Evolutionary conservation across 2,888 invertebrate species (phyloP), one percentile per base, ranked within the genome.

Genomic region (Thymelicus lineola): DNA sequence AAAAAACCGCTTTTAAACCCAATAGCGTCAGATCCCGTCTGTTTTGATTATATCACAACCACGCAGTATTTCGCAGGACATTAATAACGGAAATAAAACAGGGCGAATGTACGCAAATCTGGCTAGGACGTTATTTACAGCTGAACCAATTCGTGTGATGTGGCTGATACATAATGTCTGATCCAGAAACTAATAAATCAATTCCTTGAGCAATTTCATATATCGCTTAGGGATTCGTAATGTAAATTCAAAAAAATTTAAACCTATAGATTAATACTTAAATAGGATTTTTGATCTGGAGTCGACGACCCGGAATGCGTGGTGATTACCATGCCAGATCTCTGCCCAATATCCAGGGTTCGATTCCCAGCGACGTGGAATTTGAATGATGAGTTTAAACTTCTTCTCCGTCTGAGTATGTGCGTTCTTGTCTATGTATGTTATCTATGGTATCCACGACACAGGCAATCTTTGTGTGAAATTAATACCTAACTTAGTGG

Each of bases 71-170:
- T 20, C 55, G n/a, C 61, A 45, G 61, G 67, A 35, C 67, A 67
- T 67, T 67, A 61, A 67, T 61, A 67, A 61, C 67, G 28, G 28
- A 55, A 61, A 67, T 67, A 67, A 67, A 67, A 61, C 45, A 45
- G 12, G n/a, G 17, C 20, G 59, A 66, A 66, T 59, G 53, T 57
- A 14, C 67, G 61, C 53, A 67, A 60, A 60, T 61, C 67, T 67
- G 67, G 45, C 12, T 36, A 36, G 28, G 67, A 55, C 67, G 61
- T 67, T 61, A 67, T 67, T 67, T 67, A 67, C 36, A 55, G 46
- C 67, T 38, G 38, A 59, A 14, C 66, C 59, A 59, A 15, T 42
- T 42, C 6, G 38, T 35, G 12, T 59, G 38, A 15, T 15, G 7
- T n/a, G 17, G 59, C 17, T 35, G 59, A 59, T 59, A 59, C 59